Evolutionary conservation across 2,888 invertebrate species (phyloP), one percentile per base, ranked within the genome.

Genomic region (Sphinx pinastri): DNA sequence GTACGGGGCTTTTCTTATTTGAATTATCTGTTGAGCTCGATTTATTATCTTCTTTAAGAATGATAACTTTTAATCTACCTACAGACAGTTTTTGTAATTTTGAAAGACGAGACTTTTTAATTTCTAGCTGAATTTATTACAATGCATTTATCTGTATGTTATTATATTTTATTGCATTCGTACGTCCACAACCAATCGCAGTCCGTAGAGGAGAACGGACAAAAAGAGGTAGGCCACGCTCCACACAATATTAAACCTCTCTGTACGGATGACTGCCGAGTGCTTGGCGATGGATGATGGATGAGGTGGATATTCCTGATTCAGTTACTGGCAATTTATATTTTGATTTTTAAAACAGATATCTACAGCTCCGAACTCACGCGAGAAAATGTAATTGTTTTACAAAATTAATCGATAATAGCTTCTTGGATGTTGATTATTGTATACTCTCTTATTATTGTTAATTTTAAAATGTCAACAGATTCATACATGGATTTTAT

Each of bases 161-260:
- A 88, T 92, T 92, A 92, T 89, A 93, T 94, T 93, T 94, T 93
- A 94, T 94, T 94, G 94, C 94, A 94, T 94, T 94, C 94, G 89
- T 94, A 89, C 94, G 92, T 89, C 94, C 87, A 93, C 93, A 92
- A 93, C 93, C 93, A 93, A 93, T 91, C 92, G 94, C 94, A 94
- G 94, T 92, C 94, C 87, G 92, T 94, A 91, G 94, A 93, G 93
- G 94, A 94, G 90, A 93, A 94, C 90, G 94, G 93, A 89, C 93
- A 90, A 80, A 93, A 87, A 88, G 94, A 94, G 94, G 94, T 94
- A 94, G 93, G 94, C 91, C 84, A 87, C 84, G 86, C 86, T 91
- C 88, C 88, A 85, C 87, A 88, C 81, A 77, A 77, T 84, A 82
- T 81, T 60, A 58, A 16, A 79, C 71, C 77, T 78, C 78, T 77